A percentile compares a stretch with the other conserved stretches of the same genome.
phyloP scores from a whole-genome alignment of 2,113 vertebrate species.

The Helogale parvula region DNA sequence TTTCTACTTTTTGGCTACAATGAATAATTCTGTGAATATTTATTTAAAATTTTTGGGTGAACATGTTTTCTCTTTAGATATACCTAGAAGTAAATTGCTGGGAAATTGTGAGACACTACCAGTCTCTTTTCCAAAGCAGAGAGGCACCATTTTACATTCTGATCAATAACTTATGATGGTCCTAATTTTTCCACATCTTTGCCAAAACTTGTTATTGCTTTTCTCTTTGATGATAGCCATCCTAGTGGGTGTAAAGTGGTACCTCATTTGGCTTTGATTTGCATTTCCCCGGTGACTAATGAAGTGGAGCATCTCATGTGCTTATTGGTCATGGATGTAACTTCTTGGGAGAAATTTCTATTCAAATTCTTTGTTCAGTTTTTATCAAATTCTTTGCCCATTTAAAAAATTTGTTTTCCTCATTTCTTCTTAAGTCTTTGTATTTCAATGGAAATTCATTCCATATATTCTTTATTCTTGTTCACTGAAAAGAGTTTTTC shows the following conservation, averaged over 20 bases:
- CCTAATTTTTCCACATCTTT: neutral
- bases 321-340: neutral
- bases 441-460: neutral
- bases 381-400: neutral
- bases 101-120: neutral
- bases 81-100: neutral
- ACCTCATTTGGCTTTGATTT: neutral
- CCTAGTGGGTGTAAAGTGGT: neutral
- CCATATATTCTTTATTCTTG: neutral
- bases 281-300: neutral
- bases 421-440: neutral
- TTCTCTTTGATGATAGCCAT: neutral
- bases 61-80: neutral
- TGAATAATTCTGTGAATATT: neutral
- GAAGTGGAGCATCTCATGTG: neutral
- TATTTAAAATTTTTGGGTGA: neutral
- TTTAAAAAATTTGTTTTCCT: neutral
- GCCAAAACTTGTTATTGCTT: neutral
- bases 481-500: conserved; percentile 8
- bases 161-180: neutral
- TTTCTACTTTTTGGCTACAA: neutral
- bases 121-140: neutral
- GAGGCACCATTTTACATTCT: neutral
- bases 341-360: neutral
- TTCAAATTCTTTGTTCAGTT: neutral